These are phyloP conservation scores for Simalia tracyae DNA, from an alignment of 2,797 vertebrate species.

Conservation along the genomic window DNA sequence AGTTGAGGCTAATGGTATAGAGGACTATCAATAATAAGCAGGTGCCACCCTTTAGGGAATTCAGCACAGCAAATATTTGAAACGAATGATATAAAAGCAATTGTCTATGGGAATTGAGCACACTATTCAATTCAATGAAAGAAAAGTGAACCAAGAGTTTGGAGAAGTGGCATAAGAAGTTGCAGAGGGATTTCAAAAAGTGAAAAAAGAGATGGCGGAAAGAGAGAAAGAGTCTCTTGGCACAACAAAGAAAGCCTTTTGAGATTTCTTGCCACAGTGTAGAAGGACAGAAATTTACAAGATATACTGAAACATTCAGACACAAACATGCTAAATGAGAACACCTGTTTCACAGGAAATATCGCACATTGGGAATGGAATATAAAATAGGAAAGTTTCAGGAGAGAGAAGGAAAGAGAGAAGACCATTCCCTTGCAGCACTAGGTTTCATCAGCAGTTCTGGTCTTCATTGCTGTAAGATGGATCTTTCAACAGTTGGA, in stretches of 20 bases:
- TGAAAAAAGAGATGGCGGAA: not conserved
- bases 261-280: not conserved
- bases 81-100: not conserved
- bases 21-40: not conserved
- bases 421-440: not conserved
- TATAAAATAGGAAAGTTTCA: not conserved
- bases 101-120: not conserved
- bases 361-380: not conserved
- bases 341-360: not conserved
- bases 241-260: not conserved
- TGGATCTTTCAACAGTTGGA: not conserved
- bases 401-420: too few species aligned
- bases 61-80: not conserved
- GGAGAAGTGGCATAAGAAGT: not conserved
- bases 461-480: not conserved
- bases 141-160: too few species aligned
- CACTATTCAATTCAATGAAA: too few species aligned
- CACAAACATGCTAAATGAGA: not conserved
- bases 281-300: not conserved
- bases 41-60: not conserved
- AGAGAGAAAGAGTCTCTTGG: not conserved
- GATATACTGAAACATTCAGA: not conserved
- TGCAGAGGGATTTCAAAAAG: not conserved
- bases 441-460: not conserved
- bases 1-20: not conserved